These are phyloP conservation scores for Protobothrops flavoviridis DNA, from an alignment of 2,113 vertebrate genomes.

Conservation along the genomic window DNA sequence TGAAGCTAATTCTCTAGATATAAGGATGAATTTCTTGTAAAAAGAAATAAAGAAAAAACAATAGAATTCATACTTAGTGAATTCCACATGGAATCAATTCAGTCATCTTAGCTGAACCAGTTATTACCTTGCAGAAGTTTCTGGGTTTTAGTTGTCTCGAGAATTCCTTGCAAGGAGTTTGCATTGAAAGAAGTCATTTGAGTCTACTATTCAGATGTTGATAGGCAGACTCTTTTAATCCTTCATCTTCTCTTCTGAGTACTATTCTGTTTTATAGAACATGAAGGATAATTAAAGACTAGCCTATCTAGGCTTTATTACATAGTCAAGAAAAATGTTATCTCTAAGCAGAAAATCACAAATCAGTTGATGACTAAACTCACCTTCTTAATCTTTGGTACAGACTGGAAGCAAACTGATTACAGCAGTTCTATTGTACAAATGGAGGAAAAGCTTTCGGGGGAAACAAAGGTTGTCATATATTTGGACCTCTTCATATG, in stretches of 20 bases:
- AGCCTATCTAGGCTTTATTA: background rate
- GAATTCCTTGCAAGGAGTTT: background rate
- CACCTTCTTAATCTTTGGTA: background rate
- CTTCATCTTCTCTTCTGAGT: background rate
- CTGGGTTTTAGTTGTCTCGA: background rate
- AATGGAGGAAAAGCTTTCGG: background rate
- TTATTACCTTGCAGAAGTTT: background rate
- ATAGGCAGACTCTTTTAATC: background rate
- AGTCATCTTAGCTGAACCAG: background rate
- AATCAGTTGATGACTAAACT: background rate
- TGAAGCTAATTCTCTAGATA: background rate
- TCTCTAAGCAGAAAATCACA: background rate
- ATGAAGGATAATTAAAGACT: background rate
- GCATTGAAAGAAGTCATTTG: background rate
- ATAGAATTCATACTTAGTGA: background rate
- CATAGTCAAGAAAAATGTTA: background rate
- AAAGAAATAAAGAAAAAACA: background rate
- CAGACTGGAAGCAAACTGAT: background rate
- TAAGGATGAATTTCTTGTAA: background rate
- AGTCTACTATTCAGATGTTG: background rate
- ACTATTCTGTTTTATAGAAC: background rate
- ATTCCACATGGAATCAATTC: background rate
- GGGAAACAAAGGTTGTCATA: background rate
- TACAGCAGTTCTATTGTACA: background rate
- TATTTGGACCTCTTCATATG: background rate